Percentiles rank a stretch among this genome's conserved stretches.
Conservation (phyloP, 2,113 vertebrate genomes). For the Progne subis region DNA sequence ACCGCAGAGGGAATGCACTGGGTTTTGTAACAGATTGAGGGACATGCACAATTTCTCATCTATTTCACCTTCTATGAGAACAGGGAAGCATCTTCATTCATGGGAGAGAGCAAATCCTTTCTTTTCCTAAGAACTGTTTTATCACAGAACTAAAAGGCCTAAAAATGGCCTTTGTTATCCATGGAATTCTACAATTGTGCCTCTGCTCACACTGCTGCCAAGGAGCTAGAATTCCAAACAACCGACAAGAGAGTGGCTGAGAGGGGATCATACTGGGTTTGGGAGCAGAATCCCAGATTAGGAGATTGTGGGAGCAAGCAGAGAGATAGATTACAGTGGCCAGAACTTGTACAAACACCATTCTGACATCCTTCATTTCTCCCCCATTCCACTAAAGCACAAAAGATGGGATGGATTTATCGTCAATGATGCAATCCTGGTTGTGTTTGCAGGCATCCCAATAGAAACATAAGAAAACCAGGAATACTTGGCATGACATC, state of each 20-base stretch:
- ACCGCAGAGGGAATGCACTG: neutral
- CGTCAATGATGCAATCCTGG: neutral
- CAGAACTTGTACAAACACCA: neutral
- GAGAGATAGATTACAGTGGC: neutral
- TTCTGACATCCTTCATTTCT: neutral
- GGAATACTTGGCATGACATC: neutral
- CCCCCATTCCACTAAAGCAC: neutral
- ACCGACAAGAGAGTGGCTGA: neutral
- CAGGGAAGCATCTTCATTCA: neutral
- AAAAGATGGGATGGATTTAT: neutral
- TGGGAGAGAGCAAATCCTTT: neutral
- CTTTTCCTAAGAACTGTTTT: neutral
- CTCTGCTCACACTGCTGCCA: neutral
- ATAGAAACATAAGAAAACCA: neutral
- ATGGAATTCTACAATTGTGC: fast-evolving
- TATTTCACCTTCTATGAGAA: neutral
- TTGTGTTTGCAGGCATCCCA: neutral
- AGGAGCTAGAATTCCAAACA: neutral
- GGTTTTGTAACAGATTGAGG: neutral
- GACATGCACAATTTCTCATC: neutral
- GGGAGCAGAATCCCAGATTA: neutral
- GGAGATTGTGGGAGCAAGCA: neutral
- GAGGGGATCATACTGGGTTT: neutral
- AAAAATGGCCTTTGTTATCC: neutral
- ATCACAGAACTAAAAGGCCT: neutral